These are phyloP conservation scores for Thalpophila matura DNA, from an alignment of 2,888 invertebrate species.

Conservation along the genomic window DNA sequence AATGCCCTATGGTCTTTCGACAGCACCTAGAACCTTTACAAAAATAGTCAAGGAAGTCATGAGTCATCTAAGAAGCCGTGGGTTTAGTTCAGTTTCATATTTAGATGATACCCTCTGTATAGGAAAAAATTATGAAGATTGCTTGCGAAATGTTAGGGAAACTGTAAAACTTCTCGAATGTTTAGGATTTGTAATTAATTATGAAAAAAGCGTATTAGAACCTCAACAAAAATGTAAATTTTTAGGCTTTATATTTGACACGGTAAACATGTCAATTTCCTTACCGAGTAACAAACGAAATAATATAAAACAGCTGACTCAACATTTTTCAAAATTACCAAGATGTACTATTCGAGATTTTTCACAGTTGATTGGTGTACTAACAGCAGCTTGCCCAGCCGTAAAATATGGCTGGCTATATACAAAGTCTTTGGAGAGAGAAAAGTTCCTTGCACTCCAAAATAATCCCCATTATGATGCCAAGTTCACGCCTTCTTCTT, in stretches of 20 bases:
- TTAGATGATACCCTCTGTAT: slow-evolving; percentile 30
- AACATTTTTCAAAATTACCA: slow-evolving; percentile 21
- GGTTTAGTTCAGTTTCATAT: slow-evolving; percentile 4
- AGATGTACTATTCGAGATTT: slow-evolving; percentile 34
- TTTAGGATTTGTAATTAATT: slow-evolving; percentile 41
- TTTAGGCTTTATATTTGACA: slow-evolving; percentile 40
- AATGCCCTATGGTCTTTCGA: too few species aligned
- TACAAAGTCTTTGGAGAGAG: too few species aligned
- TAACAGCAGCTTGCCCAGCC: slow-evolving; percentile 50
- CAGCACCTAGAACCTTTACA: too few species aligned
- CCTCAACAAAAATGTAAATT: slow-evolving; percentile 34
- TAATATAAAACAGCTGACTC: slow-evolving; percentile 22
- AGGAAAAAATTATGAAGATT: neutral
- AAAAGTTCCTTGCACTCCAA: too few species aligned
- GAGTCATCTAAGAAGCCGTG: neutral
- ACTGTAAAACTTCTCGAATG: slow-evolving; percentile 13
- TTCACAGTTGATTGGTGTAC: slow-evolving; percentile 42
- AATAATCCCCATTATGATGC: too few species aligned
- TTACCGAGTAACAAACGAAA: slow-evolving; percentile 38
- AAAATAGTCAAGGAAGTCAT: slow-evolving; percentile 22
- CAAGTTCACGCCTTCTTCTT: too few species aligned
- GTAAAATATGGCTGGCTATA: too few species aligned
- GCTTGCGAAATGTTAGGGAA: slow-evolving; percentile 9
- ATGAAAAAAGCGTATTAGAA: slow-evolving; percentile 32
- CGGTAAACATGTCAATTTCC: slow-evolving; percentile 6